A percentile compares a stretch with the other conserved stretches of the same genome.
These are phyloP conservation scores for Seira ritae DNA, from an alignment of 2,888 invertebrate species.

Conservation along the genomic window DNA sequence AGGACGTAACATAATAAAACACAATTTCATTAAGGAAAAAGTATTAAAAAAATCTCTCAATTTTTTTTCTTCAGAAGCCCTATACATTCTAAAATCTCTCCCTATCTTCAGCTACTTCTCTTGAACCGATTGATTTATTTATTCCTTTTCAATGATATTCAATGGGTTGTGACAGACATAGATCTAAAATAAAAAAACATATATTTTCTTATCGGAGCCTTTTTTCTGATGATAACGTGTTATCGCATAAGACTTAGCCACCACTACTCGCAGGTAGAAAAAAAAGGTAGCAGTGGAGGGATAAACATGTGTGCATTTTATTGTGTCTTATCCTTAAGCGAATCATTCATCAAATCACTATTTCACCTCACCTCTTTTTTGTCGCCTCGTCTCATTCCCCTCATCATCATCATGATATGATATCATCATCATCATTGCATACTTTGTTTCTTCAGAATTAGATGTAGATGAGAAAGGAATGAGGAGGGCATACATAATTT, in stretches of 20 bases:
- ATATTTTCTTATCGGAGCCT: not conserved
- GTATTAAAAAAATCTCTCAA: not conserved
- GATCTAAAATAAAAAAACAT: not conserved
- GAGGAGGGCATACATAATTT: conserved; percentile 7
- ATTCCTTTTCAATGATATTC: conserved; percentile 41
- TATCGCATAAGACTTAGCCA: not conserved
- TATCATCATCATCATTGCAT: not conserved
- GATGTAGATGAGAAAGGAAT: conserved; percentile 39
- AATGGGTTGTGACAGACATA: conserved; percentile 46
- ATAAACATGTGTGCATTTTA: conserved; percentile 13
- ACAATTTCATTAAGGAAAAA: not conserved
- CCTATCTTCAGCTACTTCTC: not conserved
- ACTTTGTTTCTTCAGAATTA: not conserved
- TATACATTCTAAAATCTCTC: no score
- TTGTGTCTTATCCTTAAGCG: conserved; percentile 23
- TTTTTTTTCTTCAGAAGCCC: not conserved
- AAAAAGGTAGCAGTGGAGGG: not conserved
- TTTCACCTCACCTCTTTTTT: conserved; percentile 44
- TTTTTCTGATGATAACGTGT: not conserved
- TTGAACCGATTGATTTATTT: conserved; percentile 54
- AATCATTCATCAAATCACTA: conserved; percentile 52
- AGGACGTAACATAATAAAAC: conserved; percentile 4
- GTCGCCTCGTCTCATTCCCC: not conserved
- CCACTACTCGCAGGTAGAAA: not conserved
- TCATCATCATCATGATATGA: not conserved